Conservation (phyloP, 1,140 invertebrate genomes). For the Streblospio benedicti region DNA sequence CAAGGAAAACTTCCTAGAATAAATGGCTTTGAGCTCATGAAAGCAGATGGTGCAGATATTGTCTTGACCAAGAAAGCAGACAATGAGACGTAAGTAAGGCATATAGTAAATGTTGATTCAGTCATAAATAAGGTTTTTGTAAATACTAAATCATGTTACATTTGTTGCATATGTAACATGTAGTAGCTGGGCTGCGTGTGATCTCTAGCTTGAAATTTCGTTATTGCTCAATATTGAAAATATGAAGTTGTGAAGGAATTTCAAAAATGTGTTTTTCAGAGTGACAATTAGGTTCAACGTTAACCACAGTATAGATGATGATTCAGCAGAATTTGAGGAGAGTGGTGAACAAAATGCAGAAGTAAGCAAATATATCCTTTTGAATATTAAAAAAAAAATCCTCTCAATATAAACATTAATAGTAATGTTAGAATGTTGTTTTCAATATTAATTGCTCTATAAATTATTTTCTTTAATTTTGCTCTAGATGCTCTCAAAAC, state of each 20-base stretch:
- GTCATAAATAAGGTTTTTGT: neutral
- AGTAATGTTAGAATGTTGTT: neutral
- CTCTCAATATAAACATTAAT: neutral
- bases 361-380: neutral
- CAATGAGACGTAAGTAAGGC: neutral
- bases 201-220: neutral
- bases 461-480: neutral
- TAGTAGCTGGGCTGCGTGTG: neutral
- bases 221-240: neutral
- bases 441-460: neutral
- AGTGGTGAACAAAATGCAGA: neutral
- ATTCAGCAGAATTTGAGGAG: constrained; percentile 55
- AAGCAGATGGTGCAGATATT: neutral
- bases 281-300: constrained; percentile 74
- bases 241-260: neutral
- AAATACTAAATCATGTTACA: neutral
- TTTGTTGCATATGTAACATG: neutral
- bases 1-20: neutral
- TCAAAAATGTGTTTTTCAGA: constrained; percentile 46
- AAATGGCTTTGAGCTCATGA: neutral
- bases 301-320: constrained; percentile 79
- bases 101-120: neutral
- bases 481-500: constrained; percentile 71
- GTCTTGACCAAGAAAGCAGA: constrained; percentile 2
- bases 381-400: neutral